These are phyloP conservation scores for Otus scops DNA, from an alignment of 2,797 vertebrate genomes.

Conservation along the genomic window DNA sequence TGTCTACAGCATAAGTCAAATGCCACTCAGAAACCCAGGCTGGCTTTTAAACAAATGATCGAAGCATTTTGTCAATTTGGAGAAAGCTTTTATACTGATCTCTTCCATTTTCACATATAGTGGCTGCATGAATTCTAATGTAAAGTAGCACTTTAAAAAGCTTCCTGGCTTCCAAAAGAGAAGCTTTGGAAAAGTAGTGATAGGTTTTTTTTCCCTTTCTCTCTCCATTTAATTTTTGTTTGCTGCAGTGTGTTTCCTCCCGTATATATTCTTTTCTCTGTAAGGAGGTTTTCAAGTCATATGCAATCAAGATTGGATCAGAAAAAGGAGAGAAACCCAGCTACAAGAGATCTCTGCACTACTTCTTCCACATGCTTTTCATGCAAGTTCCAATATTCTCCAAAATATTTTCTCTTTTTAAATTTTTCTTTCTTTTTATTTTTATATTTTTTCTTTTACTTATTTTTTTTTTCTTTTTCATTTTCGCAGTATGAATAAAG, in stretches of 20 bases:
- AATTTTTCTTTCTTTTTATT: accelerated
- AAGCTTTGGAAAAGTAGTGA: neutral
- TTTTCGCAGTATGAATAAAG: neutral
- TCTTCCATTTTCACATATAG: neutral
- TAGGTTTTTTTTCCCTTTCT: neutral
- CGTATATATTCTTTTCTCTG: neutral
- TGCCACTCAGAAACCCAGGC: neutral
- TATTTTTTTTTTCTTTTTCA: no score
- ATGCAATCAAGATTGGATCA: neutral
- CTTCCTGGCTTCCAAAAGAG: neutral
- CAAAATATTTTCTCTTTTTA: neutral
- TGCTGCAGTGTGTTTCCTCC: neutral
- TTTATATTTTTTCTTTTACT: accelerated
- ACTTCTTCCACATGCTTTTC: neutral
- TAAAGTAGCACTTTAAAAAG: neutral
- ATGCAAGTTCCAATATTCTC: neutral
- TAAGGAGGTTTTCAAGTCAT: neutral
- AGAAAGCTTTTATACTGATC: neutral
- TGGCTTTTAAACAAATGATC: neutral
- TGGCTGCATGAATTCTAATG: neutral
- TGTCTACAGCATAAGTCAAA: neutral
- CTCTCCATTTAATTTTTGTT: neutral
- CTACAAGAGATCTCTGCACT: neutral
- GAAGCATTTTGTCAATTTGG: neutral
- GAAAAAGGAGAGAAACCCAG: neutral